phyloP scores from a whole-genome alignment of 2,113 vertebrate genomes.

The Brachypteracias leptosomus region DNA sequence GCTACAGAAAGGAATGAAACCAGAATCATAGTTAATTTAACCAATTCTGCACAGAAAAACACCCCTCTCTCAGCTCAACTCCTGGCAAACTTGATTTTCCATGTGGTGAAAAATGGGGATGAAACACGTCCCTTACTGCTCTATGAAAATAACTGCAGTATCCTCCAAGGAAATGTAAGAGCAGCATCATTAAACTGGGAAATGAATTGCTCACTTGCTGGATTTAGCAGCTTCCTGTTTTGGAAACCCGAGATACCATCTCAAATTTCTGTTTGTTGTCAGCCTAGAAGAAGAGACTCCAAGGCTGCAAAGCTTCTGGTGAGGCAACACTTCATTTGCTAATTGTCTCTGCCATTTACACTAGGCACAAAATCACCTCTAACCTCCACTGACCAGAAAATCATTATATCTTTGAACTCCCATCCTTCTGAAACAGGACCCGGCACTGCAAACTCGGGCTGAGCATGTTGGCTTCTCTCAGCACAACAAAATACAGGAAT shows the following conservation, averaged over 20 bases:
- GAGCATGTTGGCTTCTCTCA: neutral
- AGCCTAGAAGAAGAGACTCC: conserved; percentile 29
- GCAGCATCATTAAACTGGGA: neutral
- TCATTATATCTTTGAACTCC: neutral
- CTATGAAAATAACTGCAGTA: neutral
- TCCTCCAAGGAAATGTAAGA: neutral
- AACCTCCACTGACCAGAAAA: conserved; percentile 38
- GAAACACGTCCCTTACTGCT: neutral
- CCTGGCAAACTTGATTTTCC: neutral
- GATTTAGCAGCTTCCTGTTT: conserved; percentile 54
- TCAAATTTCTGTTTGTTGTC: conserved; percentile 61
- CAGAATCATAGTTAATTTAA: neutral
- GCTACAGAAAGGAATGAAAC: neutral
- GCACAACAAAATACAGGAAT: neutral
- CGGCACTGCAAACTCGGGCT: fast-evolving
- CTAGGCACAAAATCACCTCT: conserved; percentile 23
- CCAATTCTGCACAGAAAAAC: neutral
- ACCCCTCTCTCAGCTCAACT: neutral
- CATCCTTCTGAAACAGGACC: neutral
- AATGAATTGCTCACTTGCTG: conserved; percentile 42
- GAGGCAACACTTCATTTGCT: conserved; percentile 46
- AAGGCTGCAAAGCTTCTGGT: conserved; percentile 10
- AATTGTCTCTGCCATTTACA: conserved; percentile 46
- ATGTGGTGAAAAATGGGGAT: neutral
- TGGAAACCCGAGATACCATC: conserved; percentile 45